Conservation (phyloP, 2,888 invertebrate genomes). For the Balanococcus diminutus region DNA sequence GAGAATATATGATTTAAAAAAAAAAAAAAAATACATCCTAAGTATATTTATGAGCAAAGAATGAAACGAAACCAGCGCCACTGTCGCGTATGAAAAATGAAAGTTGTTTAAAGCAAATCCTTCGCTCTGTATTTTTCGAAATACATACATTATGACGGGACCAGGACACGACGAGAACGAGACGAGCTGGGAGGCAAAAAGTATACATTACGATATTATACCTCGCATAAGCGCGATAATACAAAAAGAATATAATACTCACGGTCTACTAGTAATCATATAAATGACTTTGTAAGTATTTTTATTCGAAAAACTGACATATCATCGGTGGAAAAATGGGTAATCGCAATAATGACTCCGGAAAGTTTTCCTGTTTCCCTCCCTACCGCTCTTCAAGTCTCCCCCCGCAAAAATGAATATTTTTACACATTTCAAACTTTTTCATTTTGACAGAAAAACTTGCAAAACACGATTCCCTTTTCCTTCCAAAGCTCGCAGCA, state of each 20-base stretch:
- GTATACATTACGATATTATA: background rate
- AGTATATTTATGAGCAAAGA: too few relatives aligned
- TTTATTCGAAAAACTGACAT: background rate
- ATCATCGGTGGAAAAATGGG: background rate
- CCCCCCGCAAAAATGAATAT: background rate
- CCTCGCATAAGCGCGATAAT: background rate
- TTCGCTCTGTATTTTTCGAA: too few relatives aligned
- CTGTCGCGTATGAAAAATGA: too few relatives aligned
- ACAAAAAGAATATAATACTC: background rate
- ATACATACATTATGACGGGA: too few relatives aligned
- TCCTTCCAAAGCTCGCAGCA: too few relatives aligned
- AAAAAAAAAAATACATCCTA: too few relatives aligned
- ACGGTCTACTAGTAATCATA: background rate
- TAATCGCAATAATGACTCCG: background rate
- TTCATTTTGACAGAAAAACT: background rate
- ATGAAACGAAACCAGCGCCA: too few relatives aligned
- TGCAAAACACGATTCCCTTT: background rate
- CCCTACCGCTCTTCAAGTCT: background rate
- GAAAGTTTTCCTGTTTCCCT: background rate
- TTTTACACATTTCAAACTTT: background rate
- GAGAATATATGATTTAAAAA: too few relatives aligned
- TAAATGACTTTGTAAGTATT: slow-evolving; percentile 7
- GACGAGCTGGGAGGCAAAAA: too few relatives aligned
- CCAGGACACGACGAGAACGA: too few relatives aligned
- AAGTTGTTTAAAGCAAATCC: too few relatives aligned